Conservation (phyloP, 2,797 vertebrate species). For the Gobio occitaniae region DNA sequence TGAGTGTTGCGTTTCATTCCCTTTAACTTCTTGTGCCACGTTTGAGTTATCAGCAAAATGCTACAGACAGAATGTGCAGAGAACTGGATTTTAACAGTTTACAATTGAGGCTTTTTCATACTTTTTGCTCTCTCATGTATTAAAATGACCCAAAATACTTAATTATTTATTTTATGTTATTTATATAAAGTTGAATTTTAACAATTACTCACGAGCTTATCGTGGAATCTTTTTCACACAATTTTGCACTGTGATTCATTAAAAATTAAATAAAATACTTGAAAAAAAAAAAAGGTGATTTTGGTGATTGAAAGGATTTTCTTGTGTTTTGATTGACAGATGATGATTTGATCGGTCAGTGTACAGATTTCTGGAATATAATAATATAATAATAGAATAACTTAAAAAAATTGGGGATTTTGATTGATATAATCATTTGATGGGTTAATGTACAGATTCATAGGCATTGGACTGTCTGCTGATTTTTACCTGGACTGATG, state of each 20-base stretch:
- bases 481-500: background rate
- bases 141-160: background rate
- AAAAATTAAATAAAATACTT: background rate
- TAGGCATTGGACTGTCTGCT: background rate
- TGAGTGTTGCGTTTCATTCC: background rate
- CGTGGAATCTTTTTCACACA: background rate
- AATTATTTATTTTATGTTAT: background rate
- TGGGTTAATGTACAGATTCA: background rate
- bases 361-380: background rate
- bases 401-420: background rate
- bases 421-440: background rate
- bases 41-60: conserved; percentile 3
- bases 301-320: background rate
- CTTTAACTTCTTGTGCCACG: background rate
- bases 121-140: background rate
- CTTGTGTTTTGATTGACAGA: background rate
- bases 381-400: background rate
- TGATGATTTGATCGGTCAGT: background rate
- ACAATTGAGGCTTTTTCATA: background rate
- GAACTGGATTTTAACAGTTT: background rate
- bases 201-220: background rate
- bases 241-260: background rate
- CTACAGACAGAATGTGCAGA: background rate
- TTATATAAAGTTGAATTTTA: background rate
- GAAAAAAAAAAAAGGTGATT: background rate